Percentiles rank a stretch among this genome's conserved stretches.
Evolutionary conservation across 2,888 invertebrate species (phyloP).

Genomic region (Girardia tigrina): DNA sequence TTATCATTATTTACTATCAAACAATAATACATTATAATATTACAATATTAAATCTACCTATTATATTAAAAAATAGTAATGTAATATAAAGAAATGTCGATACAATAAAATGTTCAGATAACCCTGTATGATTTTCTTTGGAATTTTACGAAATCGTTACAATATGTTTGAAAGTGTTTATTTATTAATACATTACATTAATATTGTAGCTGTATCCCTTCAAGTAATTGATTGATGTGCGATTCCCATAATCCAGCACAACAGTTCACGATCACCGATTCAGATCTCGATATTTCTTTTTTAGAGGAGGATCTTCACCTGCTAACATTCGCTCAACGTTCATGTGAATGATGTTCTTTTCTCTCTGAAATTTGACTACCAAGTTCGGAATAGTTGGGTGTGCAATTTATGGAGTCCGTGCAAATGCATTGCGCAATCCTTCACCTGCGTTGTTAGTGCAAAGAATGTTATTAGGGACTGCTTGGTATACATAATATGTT

Average conservation of each 20-base stretch:
- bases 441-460: too few species aligned
- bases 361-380: neutral
- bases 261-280: neutral
- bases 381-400: neutral
- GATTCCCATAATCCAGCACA: slow-evolving; percentile 19
- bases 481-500: too few species aligned
- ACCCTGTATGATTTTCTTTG: neutral
- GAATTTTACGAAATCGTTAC: neutral
- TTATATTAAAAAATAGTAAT: neutral
- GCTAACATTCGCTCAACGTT: too few species aligned
- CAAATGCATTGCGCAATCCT: too few species aligned
- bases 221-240: neutral
- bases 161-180: neutral
- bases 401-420: too few species aligned
- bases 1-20: too few species aligned
- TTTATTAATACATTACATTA: neutral
- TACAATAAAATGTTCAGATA: neutral
- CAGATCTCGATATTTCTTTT: neutral
- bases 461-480: too few species aligned
- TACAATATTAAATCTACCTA: too few species aligned
- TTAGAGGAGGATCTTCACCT: neutral
- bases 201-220: neutral
- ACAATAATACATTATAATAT: too few species aligned
- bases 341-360: neutral
- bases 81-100: neutral